Conservation (phyloP, 2,113 vertebrate species). For the Tylochromis polylepis region DNA sequence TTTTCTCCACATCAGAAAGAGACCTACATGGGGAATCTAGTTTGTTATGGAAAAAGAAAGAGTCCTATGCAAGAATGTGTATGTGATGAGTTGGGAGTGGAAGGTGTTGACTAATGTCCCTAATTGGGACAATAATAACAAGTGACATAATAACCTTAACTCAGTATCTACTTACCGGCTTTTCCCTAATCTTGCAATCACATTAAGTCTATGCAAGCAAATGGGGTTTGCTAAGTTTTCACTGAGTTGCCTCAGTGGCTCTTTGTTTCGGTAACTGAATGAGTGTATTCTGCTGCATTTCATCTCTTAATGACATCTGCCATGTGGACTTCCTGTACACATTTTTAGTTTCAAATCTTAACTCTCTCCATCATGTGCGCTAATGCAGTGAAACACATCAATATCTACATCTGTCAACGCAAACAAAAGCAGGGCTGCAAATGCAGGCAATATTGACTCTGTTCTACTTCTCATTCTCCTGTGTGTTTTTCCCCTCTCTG, state of each 20-base stretch:
- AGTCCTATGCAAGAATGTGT: background rate
- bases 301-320: background rate
- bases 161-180: background rate
- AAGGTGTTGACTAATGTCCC: background rate
- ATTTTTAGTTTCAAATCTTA: background rate
- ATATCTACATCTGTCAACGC: constrained; percentile 18
- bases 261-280: background rate
- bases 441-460: constrained; percentile 24
- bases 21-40: background rate
- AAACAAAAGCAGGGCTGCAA: constrained; percentile 13
- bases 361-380: background rate
- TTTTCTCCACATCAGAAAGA: background rate
- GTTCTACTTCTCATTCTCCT: background rate
- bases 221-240: background rate
- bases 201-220: background rate
- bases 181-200: background rate
- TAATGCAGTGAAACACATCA: constrained; percentile 3
- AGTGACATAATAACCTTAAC: background rate
- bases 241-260: background rate
- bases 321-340: background rate
- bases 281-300: background rate
- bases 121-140: background rate
- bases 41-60: background rate
- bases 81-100: background rate
- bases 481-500: constrained; percentile 3